A percentile compares a stretch with the other conserved stretches of the same genome.
Conservation (phyloP, 2,113 vertebrate genomes). For the Atherinomorus stipes region DNA sequence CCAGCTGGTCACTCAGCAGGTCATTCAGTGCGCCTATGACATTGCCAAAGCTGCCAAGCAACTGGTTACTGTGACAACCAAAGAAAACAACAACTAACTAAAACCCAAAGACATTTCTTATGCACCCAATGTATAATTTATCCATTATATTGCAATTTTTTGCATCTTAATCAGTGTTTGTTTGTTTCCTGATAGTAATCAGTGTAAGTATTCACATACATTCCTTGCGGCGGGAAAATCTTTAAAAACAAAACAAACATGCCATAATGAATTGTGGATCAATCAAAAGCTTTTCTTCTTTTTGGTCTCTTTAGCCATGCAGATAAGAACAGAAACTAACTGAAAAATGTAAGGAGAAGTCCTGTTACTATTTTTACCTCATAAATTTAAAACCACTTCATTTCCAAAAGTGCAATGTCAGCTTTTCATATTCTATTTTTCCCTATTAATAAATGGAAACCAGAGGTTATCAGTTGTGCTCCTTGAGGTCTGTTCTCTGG, state of each 20-base stretch:
- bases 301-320: constrained; percentile 37
- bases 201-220: constrained; percentile 29
- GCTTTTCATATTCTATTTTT: constrained; percentile 17
- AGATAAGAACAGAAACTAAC: constrained; percentile 28
- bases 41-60: constrained; percentile 99
- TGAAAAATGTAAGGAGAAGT: constrained; percentile 20
- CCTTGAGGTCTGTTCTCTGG: constrained; percentile 10
- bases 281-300: constrained; percentile 34
- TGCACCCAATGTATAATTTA: constrained; percentile 11
- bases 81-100: constrained; percentile 95
- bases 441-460: constrained; percentile 5
- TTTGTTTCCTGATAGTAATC: constrained; percentile 83
- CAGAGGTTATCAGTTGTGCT: constrained; percentile 22
- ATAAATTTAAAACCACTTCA: constrained; percentile 31
- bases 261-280: constrained; percentile 27
- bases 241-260: constrained; percentile 7
- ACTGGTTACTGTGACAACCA: constrained; percentile 99
- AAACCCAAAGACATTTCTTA: constrained; percentile 56
- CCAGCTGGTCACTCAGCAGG: constrained; percentile 97
- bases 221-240: constrained; percentile 33
- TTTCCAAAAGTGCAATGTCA: constrained; percentile 48
- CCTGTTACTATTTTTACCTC: constrained; percentile 49
- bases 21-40: constrained; percentile 99
- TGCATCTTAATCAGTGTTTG: constrained; percentile 83
- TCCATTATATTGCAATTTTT: constrained; percentile 36